A percentile compares a stretch with the other conserved stretches of the same genome.
Conservation (phyloP, 2,797 vertebrate species). For the Gymnodraco acuticeps region DNA sequence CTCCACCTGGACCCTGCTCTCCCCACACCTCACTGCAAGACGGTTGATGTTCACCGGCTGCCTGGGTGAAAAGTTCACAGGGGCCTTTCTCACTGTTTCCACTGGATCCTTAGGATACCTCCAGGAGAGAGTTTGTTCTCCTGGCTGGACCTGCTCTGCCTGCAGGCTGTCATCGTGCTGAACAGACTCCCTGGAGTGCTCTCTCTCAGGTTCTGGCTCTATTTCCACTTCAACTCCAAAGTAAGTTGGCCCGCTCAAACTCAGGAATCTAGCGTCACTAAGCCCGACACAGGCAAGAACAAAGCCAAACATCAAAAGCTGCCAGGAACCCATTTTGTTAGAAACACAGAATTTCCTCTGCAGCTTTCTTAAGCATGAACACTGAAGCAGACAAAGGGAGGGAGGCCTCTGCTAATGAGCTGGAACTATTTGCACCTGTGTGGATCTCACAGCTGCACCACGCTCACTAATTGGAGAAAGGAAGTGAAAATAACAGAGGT, state of each 20-base stretch:
- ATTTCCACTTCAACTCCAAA: background rate
- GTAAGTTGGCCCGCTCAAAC: background rate
- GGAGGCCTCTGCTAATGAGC: conserved; percentile 35
- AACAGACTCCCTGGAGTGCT: conserved; percentile 19
- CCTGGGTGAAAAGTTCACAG: background rate
- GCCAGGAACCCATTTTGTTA: conserved; percentile 35
- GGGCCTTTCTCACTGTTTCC: background rate
- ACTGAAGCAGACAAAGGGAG: conserved; percentile 9
- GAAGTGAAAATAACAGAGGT: background rate
- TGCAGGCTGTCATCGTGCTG: background rate
- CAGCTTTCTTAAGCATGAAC: conserved; percentile 78
- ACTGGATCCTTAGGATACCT: conserved; percentile 47
- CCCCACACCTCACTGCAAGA: conserved; percentile 61
- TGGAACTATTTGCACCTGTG: conserved; percentile 27
- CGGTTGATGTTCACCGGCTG: background rate
- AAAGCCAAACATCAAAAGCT: conserved; percentile 22
- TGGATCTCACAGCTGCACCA: conserved; percentile 46
- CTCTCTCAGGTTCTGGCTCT: conserved; percentile 6
- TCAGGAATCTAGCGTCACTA: background rate
- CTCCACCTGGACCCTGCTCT: conserved; percentile 56
- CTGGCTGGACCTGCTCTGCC: background rate
- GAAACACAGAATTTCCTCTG: conserved; percentile 12
- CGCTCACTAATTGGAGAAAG: conserved; percentile 8
- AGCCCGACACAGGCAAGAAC: conserved; percentile 24
- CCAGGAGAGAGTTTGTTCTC: conserved; percentile 16